A percentile compares a stretch with the other conserved stretches of the same genome.
These are phyloP conservation scores for Periphyllus acericola DNA, from an alignment of 2,888 invertebrate species.

Conservation along the genomic window DNA sequence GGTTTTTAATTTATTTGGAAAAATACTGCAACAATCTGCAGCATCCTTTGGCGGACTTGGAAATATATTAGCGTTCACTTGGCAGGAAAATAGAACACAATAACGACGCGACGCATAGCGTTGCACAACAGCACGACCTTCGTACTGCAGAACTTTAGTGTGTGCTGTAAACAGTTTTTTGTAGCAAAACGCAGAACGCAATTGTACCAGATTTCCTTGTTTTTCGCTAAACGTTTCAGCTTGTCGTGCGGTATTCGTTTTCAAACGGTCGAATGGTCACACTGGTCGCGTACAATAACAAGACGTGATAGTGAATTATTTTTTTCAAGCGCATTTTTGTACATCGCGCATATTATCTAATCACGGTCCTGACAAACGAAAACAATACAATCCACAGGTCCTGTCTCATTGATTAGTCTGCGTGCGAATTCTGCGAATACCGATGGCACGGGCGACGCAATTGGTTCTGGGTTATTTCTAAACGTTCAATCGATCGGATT, in stretches of 20 bases:
- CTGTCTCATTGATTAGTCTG: not conserved
- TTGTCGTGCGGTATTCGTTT: not conserved
- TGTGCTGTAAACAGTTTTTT: too few relatives aligned
- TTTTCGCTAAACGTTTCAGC: too few relatives aligned
- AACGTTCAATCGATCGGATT: not conserved
- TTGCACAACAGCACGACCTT: too few relatives aligned
- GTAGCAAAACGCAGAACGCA: too few relatives aligned
- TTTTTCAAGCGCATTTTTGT: not conserved
- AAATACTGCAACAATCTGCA: too few relatives aligned
- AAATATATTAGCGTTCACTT: too few relatives aligned
- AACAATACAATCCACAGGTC: conserved; percentile 4
- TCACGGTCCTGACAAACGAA: not conserved
- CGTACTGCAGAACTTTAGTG: too few relatives aligned
- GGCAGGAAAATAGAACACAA: too few relatives aligned
- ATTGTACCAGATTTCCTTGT: too few relatives aligned
- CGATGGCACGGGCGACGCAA: not conserved
- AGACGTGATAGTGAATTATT: conserved; percentile 15
- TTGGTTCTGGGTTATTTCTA: not conserved
- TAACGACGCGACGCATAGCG: too few relatives aligned
- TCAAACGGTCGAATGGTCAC: not conserved
- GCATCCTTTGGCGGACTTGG: too few relatives aligned
- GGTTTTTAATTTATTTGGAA: too few relatives aligned
- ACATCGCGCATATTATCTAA: not conserved
- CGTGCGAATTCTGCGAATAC: not conserved
- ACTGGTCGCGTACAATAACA: conserved; percentile 9